These are phyloP conservation scores for Melanophora roralis DNA, from an alignment of 2,888 invertebrate species.

Conservation along the genomic window DNA sequence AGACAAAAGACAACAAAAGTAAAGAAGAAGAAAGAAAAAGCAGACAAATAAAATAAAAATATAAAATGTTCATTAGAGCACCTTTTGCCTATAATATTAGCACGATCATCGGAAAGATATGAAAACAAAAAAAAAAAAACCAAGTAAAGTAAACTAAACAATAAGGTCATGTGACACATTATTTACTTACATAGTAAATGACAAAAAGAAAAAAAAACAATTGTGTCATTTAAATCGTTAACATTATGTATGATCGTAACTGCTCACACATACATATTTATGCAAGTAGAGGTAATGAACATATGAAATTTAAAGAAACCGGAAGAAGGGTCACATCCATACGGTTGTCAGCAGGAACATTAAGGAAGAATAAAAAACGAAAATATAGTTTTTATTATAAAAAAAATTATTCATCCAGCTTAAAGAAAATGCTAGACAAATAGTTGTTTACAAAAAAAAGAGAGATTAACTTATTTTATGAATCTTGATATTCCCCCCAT, in stretches of 20 bases:
- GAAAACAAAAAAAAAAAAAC: not conserved
- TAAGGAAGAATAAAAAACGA: not conserved
- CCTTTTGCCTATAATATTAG: slow-evolving; percentile 55
- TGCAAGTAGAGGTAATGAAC: not conserved
- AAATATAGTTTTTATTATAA: not conserved
- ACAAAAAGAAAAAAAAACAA: slow-evolving; percentile 38
- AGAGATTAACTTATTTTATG: slow-evolving; percentile 52
- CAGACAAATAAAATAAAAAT: too few species aligned
- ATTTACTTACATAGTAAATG: slow-evolving; percentile 3
- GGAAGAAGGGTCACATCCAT: slow-evolving; percentile 56
- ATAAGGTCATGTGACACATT: slow-evolving; percentile 40
- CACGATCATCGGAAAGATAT: slow-evolving; percentile 48
- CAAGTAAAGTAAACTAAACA: slow-evolving; percentile 15
- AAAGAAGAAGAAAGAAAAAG: not conserved
- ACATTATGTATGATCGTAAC: slow-evolving; percentile 2
- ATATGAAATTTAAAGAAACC: slow-evolving; percentile 51
- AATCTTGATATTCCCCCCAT: not conserved
- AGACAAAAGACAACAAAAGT: slow-evolving; percentile 4
- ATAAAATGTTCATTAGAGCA: slow-evolving; percentile 49
- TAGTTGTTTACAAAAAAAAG: slow-evolving; percentile 34
- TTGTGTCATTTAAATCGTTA: slow-evolving; percentile 57
- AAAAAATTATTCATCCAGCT: slow-evolving; percentile 5
- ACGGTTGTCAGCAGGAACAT: slow-evolving; percentile 28
- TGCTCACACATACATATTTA: not conserved
- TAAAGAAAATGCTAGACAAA: slow-evolving; percentile 59